phyloP scores from a whole-genome alignment of 2,888 invertebrate genomes.

The Ectemnius continuus region DNA sequence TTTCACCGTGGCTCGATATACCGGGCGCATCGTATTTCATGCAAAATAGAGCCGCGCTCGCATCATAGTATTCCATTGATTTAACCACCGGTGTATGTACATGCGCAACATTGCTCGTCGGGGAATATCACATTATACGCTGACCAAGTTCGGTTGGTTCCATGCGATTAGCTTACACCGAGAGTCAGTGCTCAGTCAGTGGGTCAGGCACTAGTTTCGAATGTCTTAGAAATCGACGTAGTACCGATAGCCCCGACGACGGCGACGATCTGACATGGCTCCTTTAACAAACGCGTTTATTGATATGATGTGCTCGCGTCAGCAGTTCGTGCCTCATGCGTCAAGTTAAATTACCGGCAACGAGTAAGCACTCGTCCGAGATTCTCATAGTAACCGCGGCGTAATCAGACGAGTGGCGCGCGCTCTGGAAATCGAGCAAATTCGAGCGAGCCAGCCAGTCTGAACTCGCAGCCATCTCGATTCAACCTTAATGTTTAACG shows the following conservation, averaged over 20 bases:
- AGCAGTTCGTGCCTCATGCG: too few species aligned
- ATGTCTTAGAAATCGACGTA: too few species aligned
- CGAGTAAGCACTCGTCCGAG: too few species aligned
- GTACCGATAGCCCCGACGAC: slow-evolving; percentile 2
- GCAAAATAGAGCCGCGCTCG: not conserved
- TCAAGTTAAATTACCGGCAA: too few species aligned
- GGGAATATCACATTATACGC: not conserved
- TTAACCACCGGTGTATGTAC: not conserved
- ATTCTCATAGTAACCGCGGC: too few species aligned
- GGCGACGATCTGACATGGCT: not conserved
- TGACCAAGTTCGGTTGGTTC: slow-evolving; percentile 2
- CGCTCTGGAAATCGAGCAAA: not conserved
- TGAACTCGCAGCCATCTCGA: slow-evolving; percentile 55
- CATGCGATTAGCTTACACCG: not conserved
- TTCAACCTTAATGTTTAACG: slow-evolving; percentile 66
- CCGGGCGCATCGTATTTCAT: not conserved
- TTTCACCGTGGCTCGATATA: too few species aligned
- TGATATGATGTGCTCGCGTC: too few species aligned
- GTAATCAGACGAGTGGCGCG: too few species aligned
- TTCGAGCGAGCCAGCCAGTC: not conserved
- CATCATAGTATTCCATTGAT: slow-evolving; percentile 3
- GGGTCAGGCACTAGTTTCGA: too few species aligned
- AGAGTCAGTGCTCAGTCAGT: not conserved
- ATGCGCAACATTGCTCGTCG: slow-evolving; percentile 2
- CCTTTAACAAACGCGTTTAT: too few species aligned